Evolutionary conservation across 2,888 invertebrate genomes (phyloP), one percentile per base, ranked within the genome.

Genomic region (Noctua janthe): DNA sequence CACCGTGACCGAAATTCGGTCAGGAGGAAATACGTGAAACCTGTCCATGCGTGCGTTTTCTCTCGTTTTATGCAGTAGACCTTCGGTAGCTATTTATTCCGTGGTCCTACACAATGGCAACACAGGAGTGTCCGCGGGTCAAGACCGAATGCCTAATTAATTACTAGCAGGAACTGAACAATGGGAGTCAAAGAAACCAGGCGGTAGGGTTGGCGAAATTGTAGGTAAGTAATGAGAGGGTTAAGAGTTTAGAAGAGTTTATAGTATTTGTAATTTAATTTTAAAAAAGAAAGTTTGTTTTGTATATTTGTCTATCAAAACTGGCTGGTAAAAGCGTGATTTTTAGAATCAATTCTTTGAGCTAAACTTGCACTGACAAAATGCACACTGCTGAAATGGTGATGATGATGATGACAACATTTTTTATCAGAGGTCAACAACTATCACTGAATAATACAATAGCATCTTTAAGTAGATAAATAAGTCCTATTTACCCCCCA

Each of bases 121-220:
- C 56, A 77, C 83, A 71, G 66, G n/a, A 66, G 59, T 76, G 81
- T 71, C 77, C 78, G 54, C 81, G 70, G 89, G 87, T 87, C 87
- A 85, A 85, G 70, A 80, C 74, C 47, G 89, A 89, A 89, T 89
- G 81, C 80, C 77, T 88, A 88, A 87, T 87, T 88, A 89, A 89
- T 89, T 81, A 71, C 49, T 86, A 86, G 75, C 74, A 77, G 75
- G 88, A 89, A 89, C 82, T 72, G 39, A 85, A 90, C 89, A 90
- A 90, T 88, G 80, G 89, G 15, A 64, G 35, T 59, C 76, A 83
- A 90, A 90, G 83, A 90, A 90, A 83, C 74, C 10, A 47, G 29
- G 0, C n/a, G 0, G 20, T 80, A 88, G 88, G 89, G 84, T 64
- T 88, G 88, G 43, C 62, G 8, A 49, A 23, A 51, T 73, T 74